These are phyloP conservation scores for Cynopterus brachyotis DNA, from an alignment of 2,113 vertebrate genomes.

Conservation along the genomic window DNA sequence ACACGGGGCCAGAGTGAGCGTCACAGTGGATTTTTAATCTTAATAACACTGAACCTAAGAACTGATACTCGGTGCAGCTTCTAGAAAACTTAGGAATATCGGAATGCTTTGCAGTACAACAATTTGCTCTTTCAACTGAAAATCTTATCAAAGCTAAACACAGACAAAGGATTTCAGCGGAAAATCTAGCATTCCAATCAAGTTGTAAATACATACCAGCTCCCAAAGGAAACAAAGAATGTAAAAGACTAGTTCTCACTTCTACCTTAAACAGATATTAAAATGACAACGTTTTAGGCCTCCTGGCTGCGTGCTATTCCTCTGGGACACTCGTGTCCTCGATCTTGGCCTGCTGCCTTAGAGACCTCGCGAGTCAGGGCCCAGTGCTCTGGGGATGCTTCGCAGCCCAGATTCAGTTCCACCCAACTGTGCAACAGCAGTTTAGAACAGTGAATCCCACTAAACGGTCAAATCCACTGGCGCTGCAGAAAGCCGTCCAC, in stretches of 20 bases:
- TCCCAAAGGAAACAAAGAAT: neutral
- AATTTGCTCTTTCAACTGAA: neutral
- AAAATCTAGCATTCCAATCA: neutral
- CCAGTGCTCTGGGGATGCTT: neutral
- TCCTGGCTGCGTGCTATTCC: rapidly evolving
- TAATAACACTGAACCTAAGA: neutral
- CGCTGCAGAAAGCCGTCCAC: neutral
- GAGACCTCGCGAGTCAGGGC: neutral
- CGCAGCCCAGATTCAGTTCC: neutral
- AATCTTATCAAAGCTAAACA: neutral
- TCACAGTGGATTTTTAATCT: neutral
- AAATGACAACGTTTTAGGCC: neutral
- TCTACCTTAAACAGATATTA: neutral
- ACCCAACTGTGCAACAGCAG: neutral
- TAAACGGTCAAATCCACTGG: neutral
- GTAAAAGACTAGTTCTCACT: neutral
- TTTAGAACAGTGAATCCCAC: neutral
- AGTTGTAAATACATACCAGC: neutral
- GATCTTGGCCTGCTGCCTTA: too few species aligned
- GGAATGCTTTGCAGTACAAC: neutral
- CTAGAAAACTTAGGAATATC: neutral
- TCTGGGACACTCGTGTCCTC: too few species aligned
- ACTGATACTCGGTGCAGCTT: neutral
- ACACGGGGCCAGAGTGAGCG: neutral
- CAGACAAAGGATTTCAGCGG: neutral